These are phyloP conservation scores for Eurois occulta DNA, from an alignment of 2,888 invertebrate genomes.

Conservation along the genomic window DNA sequence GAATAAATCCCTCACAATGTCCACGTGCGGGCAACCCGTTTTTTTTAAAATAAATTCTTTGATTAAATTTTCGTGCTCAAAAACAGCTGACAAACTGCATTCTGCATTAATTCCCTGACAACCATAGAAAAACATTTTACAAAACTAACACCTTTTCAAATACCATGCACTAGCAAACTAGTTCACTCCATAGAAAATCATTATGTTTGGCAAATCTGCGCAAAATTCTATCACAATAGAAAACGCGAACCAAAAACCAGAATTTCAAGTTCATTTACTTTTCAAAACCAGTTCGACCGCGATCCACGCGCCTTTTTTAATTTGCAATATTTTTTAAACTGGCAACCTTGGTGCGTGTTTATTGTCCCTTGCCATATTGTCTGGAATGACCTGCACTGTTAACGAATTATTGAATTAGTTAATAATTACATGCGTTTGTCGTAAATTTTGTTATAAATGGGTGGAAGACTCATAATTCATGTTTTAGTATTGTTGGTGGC, in stretches of 20 bases:
- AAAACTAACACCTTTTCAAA: slow-evolving; percentile 68
- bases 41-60: background rate
- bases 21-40: slow-evolving; percentile 15
- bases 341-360: slow-evolving; percentile 76
- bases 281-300: slow-evolving; percentile 82
- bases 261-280: slow-evolving; percentile 80
- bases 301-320: slow-evolving; percentile 86
- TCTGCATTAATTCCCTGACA: slow-evolving; percentile 43
- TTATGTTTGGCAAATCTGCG: slow-evolving; percentile 85
- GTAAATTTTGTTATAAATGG: slow-evolving; percentile 72
- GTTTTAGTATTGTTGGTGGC: slow-evolving; percentile 42
- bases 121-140: slow-evolving; percentile 37
- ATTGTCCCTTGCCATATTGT: slow-evolving; percentile 79
- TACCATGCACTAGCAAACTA: slow-evolving; percentile 80
- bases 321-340: slow-evolving; percentile 80
- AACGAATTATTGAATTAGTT: slow-evolving; percentile 86
- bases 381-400: slow-evolving; percentile 85
- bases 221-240: slow-evolving; percentile 76
- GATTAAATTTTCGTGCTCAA: slow-evolving; percentile 23
- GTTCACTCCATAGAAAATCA: slow-evolving; percentile 82
- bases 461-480: slow-evolving; percentile 57
- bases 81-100: slow-evolving; percentile 47
- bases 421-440: slow-evolving; percentile 81
- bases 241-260: slow-evolving; percentile 78
- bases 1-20: background rate